Evolutionary conservation across 1,140 invertebrate genomes (phyloP), one percentile per base, ranked within the genome.

Genomic region (Nilaparvata lugens): DNA sequence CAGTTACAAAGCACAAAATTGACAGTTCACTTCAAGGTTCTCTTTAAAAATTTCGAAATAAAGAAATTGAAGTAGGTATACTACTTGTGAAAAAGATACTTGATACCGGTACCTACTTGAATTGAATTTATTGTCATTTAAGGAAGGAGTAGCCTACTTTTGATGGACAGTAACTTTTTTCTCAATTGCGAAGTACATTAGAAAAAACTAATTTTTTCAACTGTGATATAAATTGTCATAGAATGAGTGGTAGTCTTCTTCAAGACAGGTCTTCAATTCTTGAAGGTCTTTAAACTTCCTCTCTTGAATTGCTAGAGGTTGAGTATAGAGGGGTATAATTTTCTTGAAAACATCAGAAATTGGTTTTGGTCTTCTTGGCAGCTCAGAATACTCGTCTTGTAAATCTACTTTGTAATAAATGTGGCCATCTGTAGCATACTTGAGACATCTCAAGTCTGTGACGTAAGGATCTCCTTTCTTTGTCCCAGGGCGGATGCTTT

Each of bases 101-200:
- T n/a, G n/a, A n/a, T n/a, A n/a, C n/a, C n/a, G n/a, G n/a, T n/a
- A n/a, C n/a, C n/a, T n/a, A n/a, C n/a, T n/a, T n/a, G n/a, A n/a
- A n/a, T n/a, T n/a, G n/a, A n/a, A n/a, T n/a, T n/a, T n/a, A n/a
- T n/a, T n/a, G n/a, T n/a, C n/a, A n/a, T n/a, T n/a, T n/a, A n/a
- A n/a, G n/a, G n/a, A n/a, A n/a, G n/a, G n/a, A n/a, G n/a, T n/a
- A n/a, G n/a, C n/a, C n/a, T 65, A 75, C 62, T 75, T 76, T 63
- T 75, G 75, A 16, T 55, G 62, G 52, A 76, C 70, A 1, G 48
- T 63, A 9, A 71, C 63, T 7, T 68, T 62, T 31, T 58, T 64
- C 52, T 58, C 65, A 24, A 40, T 56, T 23, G 70, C 63, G 24
- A 70, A 61, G 38, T 64, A 38, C n/a, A n/a, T n/a, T n/a, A n/a